These are phyloP conservation scores for human DNA, from an alignment of 2,113 vertebrate species.

Conservation along the genomic window GRCh38 chr3:166311501-166312000, in stretches of 20 bases:
- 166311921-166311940: not conserved
- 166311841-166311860: not conserved
- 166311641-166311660: not conserved
- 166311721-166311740: not conserved
- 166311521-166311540: not conserved
- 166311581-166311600: not conserved
- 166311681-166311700: not conserved
- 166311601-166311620: not conserved
- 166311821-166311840: not conserved
- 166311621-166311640: not conserved
- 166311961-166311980: not conserved
- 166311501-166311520: not conserved
- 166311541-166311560: rapidly evolving
- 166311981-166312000: not conserved
- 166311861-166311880: not conserved
- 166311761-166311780: not conserved
- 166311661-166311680: not conserved
- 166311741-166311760: not conserved
- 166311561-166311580: not conserved
- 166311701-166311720: not conserved
- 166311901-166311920: not conserved
- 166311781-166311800: not conserved
- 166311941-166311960: not conserved
- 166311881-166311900: too few species aligned
- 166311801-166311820: not conserved